Percentiles rank a stretch among this genome's conserved stretches.
phyloP scores from a whole-genome alignment of 2,113 vertebrate species.

The Myiagra hebetior region DNA sequence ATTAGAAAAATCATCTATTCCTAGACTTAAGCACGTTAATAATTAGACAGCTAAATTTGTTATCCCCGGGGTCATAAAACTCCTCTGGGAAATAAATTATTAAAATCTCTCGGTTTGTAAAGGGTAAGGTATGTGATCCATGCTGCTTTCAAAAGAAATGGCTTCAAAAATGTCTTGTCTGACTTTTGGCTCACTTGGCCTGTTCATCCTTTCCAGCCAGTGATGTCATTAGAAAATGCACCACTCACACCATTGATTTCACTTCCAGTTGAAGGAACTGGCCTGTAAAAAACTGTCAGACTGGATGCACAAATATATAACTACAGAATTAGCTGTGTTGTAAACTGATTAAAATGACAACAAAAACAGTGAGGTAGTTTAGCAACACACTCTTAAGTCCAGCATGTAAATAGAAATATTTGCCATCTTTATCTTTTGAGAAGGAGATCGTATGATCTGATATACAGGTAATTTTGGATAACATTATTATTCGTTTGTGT shows the following conservation, averaged over 20 bases:
- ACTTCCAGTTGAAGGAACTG: not conserved
- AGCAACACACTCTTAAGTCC: not conserved
- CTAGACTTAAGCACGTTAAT: not conserved
- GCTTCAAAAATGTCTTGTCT: not conserved
- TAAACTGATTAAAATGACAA: not conserved
- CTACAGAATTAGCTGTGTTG: not conserved
- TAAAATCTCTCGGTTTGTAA: not conserved
- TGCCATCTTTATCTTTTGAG: not conserved
- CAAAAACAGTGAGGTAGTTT: not conserved
- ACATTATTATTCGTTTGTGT: not conserved
- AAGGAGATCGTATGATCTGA: not conserved
- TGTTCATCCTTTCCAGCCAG: not conserved
- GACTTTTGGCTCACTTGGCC: not conserved
- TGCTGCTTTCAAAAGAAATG: not conserved
- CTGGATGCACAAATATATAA: not conserved
- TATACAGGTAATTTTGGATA: not conserved
- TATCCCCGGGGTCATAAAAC: not conserved
- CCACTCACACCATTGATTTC: not conserved
- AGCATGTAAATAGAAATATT: not conserved
- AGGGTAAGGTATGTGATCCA: not conserved
- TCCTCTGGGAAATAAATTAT: conserved; percentile 30
- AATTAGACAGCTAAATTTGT: conserved; percentile 43
- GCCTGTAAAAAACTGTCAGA: not conserved
- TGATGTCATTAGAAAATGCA: not conserved
- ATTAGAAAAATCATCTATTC: conserved; percentile 30